Base-by-base conservation (phyloP, 2,888 invertebrate genomes). In the Drosophila melanosoma region DNA sequence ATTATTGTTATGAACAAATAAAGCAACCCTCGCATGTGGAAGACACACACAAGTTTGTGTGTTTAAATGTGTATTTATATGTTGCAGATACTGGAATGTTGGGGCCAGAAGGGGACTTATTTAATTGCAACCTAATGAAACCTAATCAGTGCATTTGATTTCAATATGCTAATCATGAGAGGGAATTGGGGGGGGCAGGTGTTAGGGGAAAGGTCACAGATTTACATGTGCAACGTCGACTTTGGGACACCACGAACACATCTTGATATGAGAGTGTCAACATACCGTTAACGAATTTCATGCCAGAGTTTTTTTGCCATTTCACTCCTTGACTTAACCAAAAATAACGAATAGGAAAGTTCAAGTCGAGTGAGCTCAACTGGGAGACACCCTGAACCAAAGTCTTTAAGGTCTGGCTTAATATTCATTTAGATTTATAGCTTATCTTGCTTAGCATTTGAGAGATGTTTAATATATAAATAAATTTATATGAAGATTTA, bases 191-290 rank as follows among this genome's bases (percentile, higher is more conserved):
- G 17, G 1, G 29, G 8, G 2, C n/a, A 29, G n/a, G 15, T n/a
- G 20, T 11, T 11, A 23, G 65, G 51, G 35, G 56, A 79, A 75
- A 80, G 83, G 83, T 84, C 81, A 78, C 17, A 59, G 86, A 86
- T 87, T 73, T 84, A 82, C 81, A 82, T 82, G 74, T 68, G 65
- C 58, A 61, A 33, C 61, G 58, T 57, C 26, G 15, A 26, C n/a
- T 10, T 57, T 29, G 52, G 48, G 33, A 32, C 32, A 32, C 42
- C 33, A 40, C 40, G 54, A 61, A 71, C 84, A 73, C 75, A 86
- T 86, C 86, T 87, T 82, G 89, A 86, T 86, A 86, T 69, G 76
- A 70, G 76, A 80, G 86, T 86, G 86, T 89, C 86, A 87, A 81
- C 80, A 76, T 89, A 89, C 86, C 86, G 86, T 87, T 89, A 87